Evolutionary conservation across 2,888 invertebrate species (phyloP).

Genomic region (Rhagium mordax): DNA sequence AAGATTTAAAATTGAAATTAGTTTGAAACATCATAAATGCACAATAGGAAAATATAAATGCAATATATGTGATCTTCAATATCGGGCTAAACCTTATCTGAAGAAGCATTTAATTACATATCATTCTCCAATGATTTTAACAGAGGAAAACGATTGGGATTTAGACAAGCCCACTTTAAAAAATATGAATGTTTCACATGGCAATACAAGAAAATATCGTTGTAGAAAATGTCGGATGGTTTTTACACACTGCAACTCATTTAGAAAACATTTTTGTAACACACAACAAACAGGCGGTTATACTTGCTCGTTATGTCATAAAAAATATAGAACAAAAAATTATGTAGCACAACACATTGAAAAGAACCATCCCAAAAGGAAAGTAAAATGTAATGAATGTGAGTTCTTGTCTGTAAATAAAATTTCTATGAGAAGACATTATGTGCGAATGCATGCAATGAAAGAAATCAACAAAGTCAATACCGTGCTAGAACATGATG

Average conservation of each 20-base stretch:
- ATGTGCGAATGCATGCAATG: background rate
- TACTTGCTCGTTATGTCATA: background rate
- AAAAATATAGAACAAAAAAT: background rate
- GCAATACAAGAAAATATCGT: background rate
- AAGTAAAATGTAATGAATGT: background rate
- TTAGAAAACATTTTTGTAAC: background rate
- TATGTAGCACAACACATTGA: background rate
- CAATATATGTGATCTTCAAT: background rate
- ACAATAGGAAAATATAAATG: background rate
- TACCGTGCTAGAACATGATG: background rate
- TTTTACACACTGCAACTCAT: background rate
- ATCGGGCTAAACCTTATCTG: background rate
- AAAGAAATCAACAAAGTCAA: background rate
- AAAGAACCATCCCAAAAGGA: background rate
- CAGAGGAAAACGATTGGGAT: background rate
- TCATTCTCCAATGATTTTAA: background rate
- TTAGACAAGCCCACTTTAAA: background rate
- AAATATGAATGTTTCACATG: background rate
- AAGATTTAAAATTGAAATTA: background rate
- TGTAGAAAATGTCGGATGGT: background rate
- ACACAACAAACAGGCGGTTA: background rate
- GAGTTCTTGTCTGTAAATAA: background rate
- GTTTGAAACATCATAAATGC: background rate
- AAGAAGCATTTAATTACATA: background rate
- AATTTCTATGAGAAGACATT: background rate